Conservation (phyloP, 2,888 invertebrate genomes). For the Sussaba pulchella region DNA sequence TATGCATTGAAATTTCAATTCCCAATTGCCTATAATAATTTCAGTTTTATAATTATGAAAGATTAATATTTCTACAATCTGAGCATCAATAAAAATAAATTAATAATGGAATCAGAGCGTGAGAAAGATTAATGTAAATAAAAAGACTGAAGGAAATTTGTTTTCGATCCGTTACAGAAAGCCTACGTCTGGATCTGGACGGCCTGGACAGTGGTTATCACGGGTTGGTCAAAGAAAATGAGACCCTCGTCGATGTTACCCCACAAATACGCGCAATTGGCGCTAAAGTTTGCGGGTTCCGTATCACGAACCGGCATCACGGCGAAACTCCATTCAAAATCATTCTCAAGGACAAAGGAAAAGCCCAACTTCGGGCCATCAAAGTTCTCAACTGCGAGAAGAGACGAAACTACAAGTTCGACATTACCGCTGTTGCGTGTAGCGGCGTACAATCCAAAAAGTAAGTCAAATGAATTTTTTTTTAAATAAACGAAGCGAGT, state of each 20-base stretch:
- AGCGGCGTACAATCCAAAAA: slow-evolving; percentile 93
- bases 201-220: slow-evolving; percentile 96
- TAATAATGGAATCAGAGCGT: no score
- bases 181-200: slow-evolving; percentile 91
- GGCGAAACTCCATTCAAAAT: slow-evolving; percentile 97
- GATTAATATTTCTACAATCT: no score
- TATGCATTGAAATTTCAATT: no score
- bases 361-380: slow-evolving; percentile 93
- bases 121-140: no score
- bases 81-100: no score
- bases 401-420: slow-evolving; percentile 97
- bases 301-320: slow-evolving; percentile 96
- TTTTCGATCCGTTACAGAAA: slow-evolving; percentile 80
- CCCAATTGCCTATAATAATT: no score
- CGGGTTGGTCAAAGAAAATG: slow-evolving; percentile 96
- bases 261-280: slow-evolving; percentile 95
- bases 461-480: slow-evolving; percentile 87
- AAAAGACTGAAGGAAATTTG: neutral
- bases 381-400: slow-evolving; percentile 96
- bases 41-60: no score
- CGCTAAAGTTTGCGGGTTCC: slow-evolving; percentile 92
- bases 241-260: slow-evolving; percentile 96
- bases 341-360: slow-evolving; percentile 90
- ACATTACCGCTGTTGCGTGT: slow-evolving; percentile 97
- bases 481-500: no score